Evolutionary conservation across 1,140 invertebrate genomes (phyloP).

Genomic region (Heterodera schachtii): DNA sequence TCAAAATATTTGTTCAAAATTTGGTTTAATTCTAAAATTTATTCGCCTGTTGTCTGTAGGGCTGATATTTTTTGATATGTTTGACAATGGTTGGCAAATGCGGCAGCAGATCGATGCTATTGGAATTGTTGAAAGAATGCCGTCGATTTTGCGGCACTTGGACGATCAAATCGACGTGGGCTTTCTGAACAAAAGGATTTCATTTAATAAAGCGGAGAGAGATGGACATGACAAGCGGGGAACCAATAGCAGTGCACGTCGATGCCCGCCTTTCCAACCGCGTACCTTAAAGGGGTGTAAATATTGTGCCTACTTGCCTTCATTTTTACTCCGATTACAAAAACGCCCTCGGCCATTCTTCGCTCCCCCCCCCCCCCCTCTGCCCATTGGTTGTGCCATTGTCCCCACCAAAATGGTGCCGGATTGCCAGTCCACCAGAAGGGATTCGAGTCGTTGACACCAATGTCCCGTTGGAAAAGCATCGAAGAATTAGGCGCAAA

Average conservation of each 20-base stretch:
- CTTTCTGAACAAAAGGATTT: slow-evolving; percentile 30
- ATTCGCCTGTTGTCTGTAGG: slow-evolving; percentile 58
- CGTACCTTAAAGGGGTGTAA: slow-evolving; percentile 55
- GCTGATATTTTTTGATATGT: slow-evolving; percentile 61
- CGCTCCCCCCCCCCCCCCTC: neutral
- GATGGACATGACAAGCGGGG: slow-evolving; percentile 60
- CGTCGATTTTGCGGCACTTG: slow-evolving; percentile 56
- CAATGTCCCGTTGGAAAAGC: slow-evolving; percentile 60
- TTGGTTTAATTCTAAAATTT: too few species aligned
- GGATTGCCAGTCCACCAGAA: slow-evolving; percentile 56
- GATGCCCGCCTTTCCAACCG: slow-evolving; percentile 59
- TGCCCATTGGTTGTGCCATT: neutral
- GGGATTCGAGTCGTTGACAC: slow-evolving; percentile 56
- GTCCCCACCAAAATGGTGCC: slow-evolving; percentile 37
- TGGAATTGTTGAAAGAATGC: slow-evolving; percentile 55
- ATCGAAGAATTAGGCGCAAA: slow-evolving; percentile 53
- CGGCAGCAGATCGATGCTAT: slow-evolving; percentile 44
- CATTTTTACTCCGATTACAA: neutral
- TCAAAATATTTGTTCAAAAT: neutral
- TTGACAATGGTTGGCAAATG: slow-evolving; percentile 57
- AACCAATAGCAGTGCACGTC: slow-evolving; percentile 66
- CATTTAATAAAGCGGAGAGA: slow-evolving; percentile 20
- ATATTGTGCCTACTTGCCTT: neutral
- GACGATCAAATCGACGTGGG: slow-evolving; percentile 61
- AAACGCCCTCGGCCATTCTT: too few species aligned